phyloP scores from a whole-genome alignment of 2,113 vertebrate species.

The Tragelaphus imberbis region DNA sequence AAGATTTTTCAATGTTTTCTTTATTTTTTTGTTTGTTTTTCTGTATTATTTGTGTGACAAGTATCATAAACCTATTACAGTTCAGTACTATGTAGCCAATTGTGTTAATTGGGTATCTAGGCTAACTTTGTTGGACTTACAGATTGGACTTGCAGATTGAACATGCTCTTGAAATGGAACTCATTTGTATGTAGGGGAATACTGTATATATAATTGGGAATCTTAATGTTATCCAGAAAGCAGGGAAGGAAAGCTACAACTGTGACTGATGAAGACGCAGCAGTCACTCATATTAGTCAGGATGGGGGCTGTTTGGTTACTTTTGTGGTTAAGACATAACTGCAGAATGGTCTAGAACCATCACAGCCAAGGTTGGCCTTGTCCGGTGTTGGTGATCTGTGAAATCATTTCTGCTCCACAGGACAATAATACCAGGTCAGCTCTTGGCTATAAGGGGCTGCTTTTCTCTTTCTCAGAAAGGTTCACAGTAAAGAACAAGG shows the following conservation, averaged over 20 bases:
- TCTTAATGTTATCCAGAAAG: background rate
- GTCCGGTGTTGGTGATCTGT: background rate
- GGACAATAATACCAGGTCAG: background rate
- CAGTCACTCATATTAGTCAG: background rate
- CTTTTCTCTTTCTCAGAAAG: background rate
- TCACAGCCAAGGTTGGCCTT: fast-evolving
- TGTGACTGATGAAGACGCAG: background rate
- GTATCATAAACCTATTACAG: background rate
- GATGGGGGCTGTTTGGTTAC: background rate
- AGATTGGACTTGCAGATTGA: background rate
- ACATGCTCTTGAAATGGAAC: background rate
- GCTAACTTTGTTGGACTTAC: background rate
- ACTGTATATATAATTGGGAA: background rate
- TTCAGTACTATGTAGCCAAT: background rate
- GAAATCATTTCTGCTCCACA: background rate
- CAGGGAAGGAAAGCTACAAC: background rate
- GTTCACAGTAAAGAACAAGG: background rate
- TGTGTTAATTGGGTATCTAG: background rate
- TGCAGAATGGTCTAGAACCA: background rate
- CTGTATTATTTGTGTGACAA: background rate
- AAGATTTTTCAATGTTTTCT: background rate
- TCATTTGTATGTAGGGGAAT: background rate
- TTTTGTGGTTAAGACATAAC: background rate
- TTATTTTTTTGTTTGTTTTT: background rate
- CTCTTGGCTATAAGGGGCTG: background rate